These are phyloP conservation scores for Globodera rostochiensis DNA, from an alignment of 1,140 invertebrate species.

Conservation along the genomic window DNA sequence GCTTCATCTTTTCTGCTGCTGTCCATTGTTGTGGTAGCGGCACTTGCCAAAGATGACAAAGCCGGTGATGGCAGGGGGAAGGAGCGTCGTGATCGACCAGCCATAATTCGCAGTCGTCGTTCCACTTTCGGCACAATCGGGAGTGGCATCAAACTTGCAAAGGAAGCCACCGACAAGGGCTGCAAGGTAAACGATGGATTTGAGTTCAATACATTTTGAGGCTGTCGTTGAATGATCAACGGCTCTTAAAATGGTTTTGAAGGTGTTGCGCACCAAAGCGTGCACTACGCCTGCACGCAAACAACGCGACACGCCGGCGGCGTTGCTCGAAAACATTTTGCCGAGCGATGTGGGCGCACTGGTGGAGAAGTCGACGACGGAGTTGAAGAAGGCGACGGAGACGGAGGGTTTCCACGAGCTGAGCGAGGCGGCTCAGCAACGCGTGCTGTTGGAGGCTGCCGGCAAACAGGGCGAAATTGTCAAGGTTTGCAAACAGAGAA, in stretches of 20 bases:
- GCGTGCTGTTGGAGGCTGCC: not conserved
- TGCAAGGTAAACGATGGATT: not conserved
- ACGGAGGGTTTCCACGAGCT: not conserved
- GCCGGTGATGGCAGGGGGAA: not conserved
- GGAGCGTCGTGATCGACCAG: not conserved
- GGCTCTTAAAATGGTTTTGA: not conserved
- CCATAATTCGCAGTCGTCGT: not conserved
- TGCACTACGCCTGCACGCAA: not conserved
- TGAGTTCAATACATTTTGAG: too few species aligned
- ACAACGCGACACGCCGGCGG: not conserved
- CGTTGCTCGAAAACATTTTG: not conserved
- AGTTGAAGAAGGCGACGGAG: not conserved
- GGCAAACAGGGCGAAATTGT: not conserved
- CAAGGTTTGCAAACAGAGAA: not conserved
- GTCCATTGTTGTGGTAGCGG: not conserved
- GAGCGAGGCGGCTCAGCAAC: not conserved
- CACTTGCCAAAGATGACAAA: not conserved
- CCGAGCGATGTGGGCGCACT: not conserved
- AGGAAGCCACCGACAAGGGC: not conserved
- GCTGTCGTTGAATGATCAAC: not conserved
- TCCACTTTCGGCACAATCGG: not conserved
- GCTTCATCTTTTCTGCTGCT: not conserved
- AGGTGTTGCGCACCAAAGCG: not conserved
- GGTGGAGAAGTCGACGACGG: not conserved
- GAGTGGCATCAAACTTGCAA: not conserved